A percentile compares a stretch with the other conserved stretches of the same genome.
These are phyloP conservation scores for Procapra przewalskii DNA, from an alignment of 2,113 vertebrate genomes.

Conservation along the genomic window DNA sequence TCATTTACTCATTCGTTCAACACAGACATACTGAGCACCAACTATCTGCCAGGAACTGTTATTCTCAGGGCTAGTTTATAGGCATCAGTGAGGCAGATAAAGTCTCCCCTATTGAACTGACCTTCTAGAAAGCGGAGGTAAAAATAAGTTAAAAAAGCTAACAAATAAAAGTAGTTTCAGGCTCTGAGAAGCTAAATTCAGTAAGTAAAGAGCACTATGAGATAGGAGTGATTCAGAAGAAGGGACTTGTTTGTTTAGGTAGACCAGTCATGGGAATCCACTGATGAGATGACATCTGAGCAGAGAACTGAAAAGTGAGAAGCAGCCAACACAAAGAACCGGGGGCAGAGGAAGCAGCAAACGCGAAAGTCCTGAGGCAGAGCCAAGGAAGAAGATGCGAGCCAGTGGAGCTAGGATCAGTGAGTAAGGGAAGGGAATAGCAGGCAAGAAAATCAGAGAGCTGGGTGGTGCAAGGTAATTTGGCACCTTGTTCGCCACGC, in stretches of 20 bases:
- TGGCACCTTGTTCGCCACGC: not conserved
- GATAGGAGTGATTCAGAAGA: not conserved
- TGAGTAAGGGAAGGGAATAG: not conserved
- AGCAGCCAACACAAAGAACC: not conserved
- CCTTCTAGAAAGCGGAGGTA: not conserved
- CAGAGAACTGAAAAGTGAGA: not conserved
- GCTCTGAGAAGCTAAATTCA: not conserved
- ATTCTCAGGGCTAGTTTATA: not conserved
- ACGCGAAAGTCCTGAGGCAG: not conserved
- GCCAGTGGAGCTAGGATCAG: not conserved
- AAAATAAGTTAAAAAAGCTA: not conserved
- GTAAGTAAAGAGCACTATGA: not conserved
- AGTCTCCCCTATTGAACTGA: not conserved
- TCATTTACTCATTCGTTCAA: not conserved
- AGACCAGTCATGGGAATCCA: not conserved
- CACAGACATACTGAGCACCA: not conserved
- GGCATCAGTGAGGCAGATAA: not conserved
- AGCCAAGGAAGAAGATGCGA: not conserved
- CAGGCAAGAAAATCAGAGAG: not conserved
- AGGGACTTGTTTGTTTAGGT: not conserved
- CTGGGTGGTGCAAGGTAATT: not conserved
- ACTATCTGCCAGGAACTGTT: not conserved
- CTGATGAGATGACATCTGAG: not conserved
- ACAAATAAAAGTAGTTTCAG: not conserved
- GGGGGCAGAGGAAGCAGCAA: not conserved